Evolutionary conservation across 1,140 invertebrate species (phyloP), one percentile per base, ranked within the genome.

Genomic region (Drosophila serrata): DNA sequence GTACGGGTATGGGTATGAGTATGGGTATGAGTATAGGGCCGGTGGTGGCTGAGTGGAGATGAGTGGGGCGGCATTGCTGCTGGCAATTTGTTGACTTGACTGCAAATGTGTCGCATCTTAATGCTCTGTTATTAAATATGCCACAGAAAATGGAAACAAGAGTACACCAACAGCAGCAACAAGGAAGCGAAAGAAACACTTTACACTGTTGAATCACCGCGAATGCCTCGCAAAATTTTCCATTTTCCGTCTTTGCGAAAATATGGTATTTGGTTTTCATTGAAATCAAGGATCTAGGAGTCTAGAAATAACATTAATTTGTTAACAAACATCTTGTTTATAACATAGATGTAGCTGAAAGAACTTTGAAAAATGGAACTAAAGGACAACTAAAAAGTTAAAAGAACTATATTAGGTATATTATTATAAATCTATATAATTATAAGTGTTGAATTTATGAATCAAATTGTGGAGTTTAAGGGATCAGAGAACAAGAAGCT

Each of bases 51-150:
- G 56, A 35, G 19, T 13, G 42, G 45, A 24, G 53, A 33, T 45
- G 60, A 57, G 29, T 37, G 39, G 31, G 74, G 42, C 8, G 62
- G 39, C 42, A 73, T 81, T 75, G 84, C 82, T 87, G 84, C 67
- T 60, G 82, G 82, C 82, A 86, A 86, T 86, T 86, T 86, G 84
- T 86, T 86, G 82, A 86, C 84, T 86, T 79, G 79, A 86, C 82
- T 79, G 84, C 75, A 82, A 86, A 86, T 86, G 84, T 82, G 79
- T 88, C 82, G 84, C 79, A 82, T 86, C 65, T 79, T 88, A 86
- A 88, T 87, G 82, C 75, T 80, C 67, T 76, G 75, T 82, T 79
- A 86, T 82, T 82, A 82, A 86, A 86, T 88, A 87, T 82, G 67
- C 72, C 57, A 79, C 61, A 72, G 40, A 35, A 76, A 76, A 76